A percentile compares a stretch with the other conserved stretches of the same genome.
These are phyloP conservation scores for Steromphala cineraria DNA, from an alignment of 2,888 invertebrate species.

Conservation along the genomic window DNA sequence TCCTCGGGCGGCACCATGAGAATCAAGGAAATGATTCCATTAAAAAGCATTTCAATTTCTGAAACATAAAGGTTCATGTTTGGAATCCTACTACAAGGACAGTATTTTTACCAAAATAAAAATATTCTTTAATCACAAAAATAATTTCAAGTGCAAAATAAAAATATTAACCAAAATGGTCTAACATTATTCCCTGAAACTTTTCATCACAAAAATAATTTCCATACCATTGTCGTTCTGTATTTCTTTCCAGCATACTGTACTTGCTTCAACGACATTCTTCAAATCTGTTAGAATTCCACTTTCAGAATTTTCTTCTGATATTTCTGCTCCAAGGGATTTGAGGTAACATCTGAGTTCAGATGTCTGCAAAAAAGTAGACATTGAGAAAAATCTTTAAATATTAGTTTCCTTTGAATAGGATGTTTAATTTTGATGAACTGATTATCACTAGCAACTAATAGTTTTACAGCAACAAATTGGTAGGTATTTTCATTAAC, in stretches of 20 bases:
- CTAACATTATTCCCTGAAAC: no score
- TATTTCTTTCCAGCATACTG: slow-evolving; percentile 86
- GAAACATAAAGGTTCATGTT: slow-evolving; percentile 36
- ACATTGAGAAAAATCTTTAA: no score
- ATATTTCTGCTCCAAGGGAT: slow-evolving; percentile 94
- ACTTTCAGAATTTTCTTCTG: slow-evolving; percentile 91
- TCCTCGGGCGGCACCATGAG: slow-evolving; percentile 89
- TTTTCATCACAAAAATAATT: background rate
- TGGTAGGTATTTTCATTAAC: no score
- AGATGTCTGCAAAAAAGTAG: slow-evolving; percentile 71
- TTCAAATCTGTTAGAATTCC: slow-evolving; percentile 91
- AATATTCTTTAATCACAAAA: background rate
- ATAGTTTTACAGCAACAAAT: no score
- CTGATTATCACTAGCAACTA: no score
- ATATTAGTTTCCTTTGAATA: no score
- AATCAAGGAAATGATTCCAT: slow-evolving; percentile 97
- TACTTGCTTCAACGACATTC: slow-evolving; percentile 95
- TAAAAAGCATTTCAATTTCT: slow-evolving; percentile 94
- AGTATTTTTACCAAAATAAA: no score
- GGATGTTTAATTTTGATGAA: no score
- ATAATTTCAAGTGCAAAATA: no score
- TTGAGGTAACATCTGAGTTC: slow-evolving; percentile 93
- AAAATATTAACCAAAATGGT: background rate
- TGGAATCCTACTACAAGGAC: no score
- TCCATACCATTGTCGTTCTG: slow-evolving; percentile 53